phyloP scores from a whole-genome alignment of 2,888 invertebrate genomes.

The Amiota mariae region DNA sequence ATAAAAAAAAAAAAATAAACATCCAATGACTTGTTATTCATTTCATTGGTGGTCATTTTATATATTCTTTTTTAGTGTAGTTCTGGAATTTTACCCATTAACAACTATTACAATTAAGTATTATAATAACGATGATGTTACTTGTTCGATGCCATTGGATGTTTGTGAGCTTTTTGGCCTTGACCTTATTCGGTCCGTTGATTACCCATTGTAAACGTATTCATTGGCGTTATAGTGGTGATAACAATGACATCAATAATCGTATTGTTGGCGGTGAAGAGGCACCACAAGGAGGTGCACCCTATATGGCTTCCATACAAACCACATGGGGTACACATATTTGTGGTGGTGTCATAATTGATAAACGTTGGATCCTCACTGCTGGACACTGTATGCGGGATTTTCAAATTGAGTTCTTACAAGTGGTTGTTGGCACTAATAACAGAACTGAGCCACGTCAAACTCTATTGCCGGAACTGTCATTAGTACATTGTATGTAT shows the following conservation, averaged over 20 bases:
- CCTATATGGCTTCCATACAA: conserved; percentile 69
- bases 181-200: conserved; percentile 34
- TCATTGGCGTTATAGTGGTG: conserved; percentile 24
- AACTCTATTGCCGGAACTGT: conserved; percentile 42
- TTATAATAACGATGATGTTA: neutral
- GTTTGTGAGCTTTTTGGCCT: conserved; percentile 8
- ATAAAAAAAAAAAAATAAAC: conserved; percentile 49
- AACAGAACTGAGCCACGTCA: conserved; percentile 53
- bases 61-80: conserved; percentile 34
- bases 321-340: conserved; percentile 50
- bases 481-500: conserved; percentile 57
- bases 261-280: conserved; percentile 62
- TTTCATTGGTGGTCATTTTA: conserved; percentile 56
- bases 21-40: conserved; percentile 32
- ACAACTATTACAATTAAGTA: neutral
- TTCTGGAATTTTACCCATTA: conserved; percentile 3
- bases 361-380: conserved; percentile 61
- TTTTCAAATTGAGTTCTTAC: conserved; percentile 46
- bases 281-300: conserved; percentile 59
- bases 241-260: conserved; percentile 30
- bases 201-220: conserved; percentile 49
- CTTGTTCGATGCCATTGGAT: neutral
- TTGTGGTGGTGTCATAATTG: conserved; percentile 67
- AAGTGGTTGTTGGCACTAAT: conserved; percentile 61
- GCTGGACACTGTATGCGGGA: conserved; percentile 66